Conservation (phyloP, 2,797 vertebrate genomes). For the Odontamblyopus lacepedii region DNA sequence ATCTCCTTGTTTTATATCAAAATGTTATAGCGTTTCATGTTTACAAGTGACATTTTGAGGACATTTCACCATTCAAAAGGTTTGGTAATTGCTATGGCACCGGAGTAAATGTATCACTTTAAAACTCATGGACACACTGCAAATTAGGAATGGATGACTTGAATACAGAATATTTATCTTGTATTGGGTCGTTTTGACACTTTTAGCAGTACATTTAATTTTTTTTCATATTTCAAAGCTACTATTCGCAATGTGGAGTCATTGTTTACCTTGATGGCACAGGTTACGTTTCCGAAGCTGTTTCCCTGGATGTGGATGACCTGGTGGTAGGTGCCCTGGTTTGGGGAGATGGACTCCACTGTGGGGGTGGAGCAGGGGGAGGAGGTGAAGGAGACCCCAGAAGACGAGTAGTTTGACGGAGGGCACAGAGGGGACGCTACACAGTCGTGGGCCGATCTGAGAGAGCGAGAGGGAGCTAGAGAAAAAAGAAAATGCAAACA, state of each 20-base stretch:
- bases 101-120: no score
- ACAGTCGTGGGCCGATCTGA: slow-evolving; percentile 53
- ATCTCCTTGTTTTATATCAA: no score
- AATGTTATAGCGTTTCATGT: no score
- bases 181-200: not conserved
- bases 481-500: not conserved
- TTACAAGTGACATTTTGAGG: no score
- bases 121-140: no score
- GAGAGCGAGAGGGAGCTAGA: slow-evolving; percentile 40
- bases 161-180: not conserved
- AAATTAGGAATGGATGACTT: not conserved
- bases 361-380: slow-evolving; percentile 76
- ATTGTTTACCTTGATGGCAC: slow-evolving; percentile 80
- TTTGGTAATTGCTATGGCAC: no score
- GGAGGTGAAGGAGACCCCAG: slow-evolving; percentile 63
- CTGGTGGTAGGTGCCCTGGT: slow-evolving; percentile 76
- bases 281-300: slow-evolving; percentile 74
- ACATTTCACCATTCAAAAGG: no score
- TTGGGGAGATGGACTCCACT: slow-evolving; percentile 77
- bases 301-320: slow-evolving; percentile 76
- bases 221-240: no score
- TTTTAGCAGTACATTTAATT: no score
- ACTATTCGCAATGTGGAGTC: not conserved
- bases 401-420: slow-evolving; percentile 30
- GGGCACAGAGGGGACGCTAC: slow-evolving; percentile 59